Evolutionary conservation across 1,140 invertebrate species (phyloP), one percentile per base, ranked within the genome.

Genomic region (Bilobella aurantiaca): DNA sequence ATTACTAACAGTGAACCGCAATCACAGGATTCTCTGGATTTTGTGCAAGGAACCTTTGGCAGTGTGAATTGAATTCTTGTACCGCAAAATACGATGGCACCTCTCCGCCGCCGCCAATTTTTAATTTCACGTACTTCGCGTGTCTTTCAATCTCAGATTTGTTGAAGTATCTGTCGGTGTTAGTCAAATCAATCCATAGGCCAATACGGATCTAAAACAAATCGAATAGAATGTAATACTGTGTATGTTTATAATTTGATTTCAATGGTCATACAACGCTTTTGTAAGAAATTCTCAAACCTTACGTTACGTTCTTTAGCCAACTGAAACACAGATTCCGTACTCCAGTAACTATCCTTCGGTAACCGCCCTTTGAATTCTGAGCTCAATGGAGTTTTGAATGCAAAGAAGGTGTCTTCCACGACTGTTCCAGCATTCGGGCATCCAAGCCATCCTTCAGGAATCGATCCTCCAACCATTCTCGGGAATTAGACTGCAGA

Each of bases 111-210:
- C 93, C 93, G 69, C 86, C 81, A 76, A 93, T 96, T 70, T 86
- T 81, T 25, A 97, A 73, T 78, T 96, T 96, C 0, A 96, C 75
- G 82, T 84, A 75, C 88, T 88, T 18, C 81, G n/a, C 85, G 56
- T 83, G 78, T 21, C 82, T 77, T 74, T 93, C 88, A 5, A 98
- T 80, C 63, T 87, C 84, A 18, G 79, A 75, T 67, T 85, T 87
- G 69, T 94, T 81, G 77, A 98, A 99, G 78, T 95, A 98, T 65
- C 95, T 81, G 62, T 79, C 83, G 3, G 96, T 98, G 75, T 97
- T 96, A 1, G 95, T 98, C 46, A 99, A 79, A 78, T 98, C 93
- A 66, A 98, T 89, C 90, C 96, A 94, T n/a, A 98, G 77, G 1
- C 95, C 94, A 58, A 98, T 78, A 74, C 91, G 93, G 8, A 86